Base-by-base conservation (phyloP, 2,113 vertebrate species). In the Fulica atra region DNA sequence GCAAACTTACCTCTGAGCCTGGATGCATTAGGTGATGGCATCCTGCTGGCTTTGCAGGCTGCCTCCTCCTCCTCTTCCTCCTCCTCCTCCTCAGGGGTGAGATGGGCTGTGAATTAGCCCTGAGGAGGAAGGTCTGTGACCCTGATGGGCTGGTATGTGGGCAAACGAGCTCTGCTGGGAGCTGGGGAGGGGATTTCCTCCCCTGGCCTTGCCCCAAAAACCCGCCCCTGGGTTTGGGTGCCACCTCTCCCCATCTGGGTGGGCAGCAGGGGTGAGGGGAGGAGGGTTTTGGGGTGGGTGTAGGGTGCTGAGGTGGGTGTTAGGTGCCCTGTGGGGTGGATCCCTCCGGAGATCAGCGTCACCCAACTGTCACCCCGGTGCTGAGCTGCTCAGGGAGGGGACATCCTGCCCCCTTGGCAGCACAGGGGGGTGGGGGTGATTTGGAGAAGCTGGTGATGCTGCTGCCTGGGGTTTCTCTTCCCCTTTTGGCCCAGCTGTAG, bases 211-310 rank as follows among this genome's bases (percentile, higher is more conserved):
- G 0, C 65, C 64, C 79, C 79, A 19, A 42, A 25, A 72, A 26
- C 51, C 57, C 7, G 1, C 3, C 15, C 13, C 0, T 0, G 35
- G 73, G n/a, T 28, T 40, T 35, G 63, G 53, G 64, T 46, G n/a
- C 51, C 57, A 2, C 42, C 0, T 2, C 35, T 69, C 35, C 68
- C 81, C 5, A 2, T 1, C 1, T 2, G 10, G 16, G 35, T 1
- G 8, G 76, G 65, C 40, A 12, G 54, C 7, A 1, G 54, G 40
- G 36, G 7, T 6, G 31, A 56, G 19, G 33, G 25, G 21, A 9
- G 4, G 31, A 15, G 10, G 31, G 6, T 7, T 59, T 20, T 36
- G 81, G 81, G 59, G 28, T 2, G 61, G 29, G 40, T 6, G 50
- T 17, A 5, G 2, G 4, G 24, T 2, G 50, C 61, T 3, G 7